Conservation (phyloP, 53 echinoderm and acorn worm genomes). For the Holothuria scabra region DNA sequence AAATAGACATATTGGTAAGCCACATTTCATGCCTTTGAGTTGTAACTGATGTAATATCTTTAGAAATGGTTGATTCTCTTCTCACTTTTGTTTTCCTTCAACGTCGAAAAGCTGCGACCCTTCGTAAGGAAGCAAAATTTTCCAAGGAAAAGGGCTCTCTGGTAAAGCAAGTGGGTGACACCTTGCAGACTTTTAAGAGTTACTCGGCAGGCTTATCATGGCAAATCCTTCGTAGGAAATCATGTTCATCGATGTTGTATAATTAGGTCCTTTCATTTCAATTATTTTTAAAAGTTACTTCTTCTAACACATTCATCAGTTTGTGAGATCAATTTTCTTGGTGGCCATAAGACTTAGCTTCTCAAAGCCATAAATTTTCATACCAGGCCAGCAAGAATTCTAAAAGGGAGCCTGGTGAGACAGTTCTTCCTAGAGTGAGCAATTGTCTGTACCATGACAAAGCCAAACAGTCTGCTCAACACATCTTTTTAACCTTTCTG, state of each 20-base stretch:
- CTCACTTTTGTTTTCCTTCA: neutral
- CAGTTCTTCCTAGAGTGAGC: too few species aligned
- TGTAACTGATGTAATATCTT: neutral
- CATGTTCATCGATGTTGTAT: constrained; percentile 6
- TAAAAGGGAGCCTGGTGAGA: too few species aligned
- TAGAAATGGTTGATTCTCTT: too few species aligned
- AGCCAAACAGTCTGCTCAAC: too few species aligned
- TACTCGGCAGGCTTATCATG: neutral
- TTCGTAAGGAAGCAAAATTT: neutral
- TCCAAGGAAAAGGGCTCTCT: neutral
- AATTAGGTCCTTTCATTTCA: neutral
- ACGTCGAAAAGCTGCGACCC: neutral
- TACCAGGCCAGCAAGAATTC: too few species aligned
- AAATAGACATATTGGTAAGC: constrained; percentile 16
- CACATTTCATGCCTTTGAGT: neutral
- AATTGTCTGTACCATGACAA: too few species aligned
- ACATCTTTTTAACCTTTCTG: too few species aligned
- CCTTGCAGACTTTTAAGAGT: neutral
- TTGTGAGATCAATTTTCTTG: too few species aligned
- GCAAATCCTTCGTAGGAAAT: constrained; percentile 45
- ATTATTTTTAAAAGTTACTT: too few species aligned
- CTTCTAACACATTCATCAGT: too few species aligned
- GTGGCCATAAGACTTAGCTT: too few species aligned
- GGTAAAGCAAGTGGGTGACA: neutral
- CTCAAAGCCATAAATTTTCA: too few species aligned